Evolutionary conservation across 1,140 invertebrate genomes (phyloP), one percentile per base, ranked within the genome.

Genomic region (Nebria ingens): DNA sequence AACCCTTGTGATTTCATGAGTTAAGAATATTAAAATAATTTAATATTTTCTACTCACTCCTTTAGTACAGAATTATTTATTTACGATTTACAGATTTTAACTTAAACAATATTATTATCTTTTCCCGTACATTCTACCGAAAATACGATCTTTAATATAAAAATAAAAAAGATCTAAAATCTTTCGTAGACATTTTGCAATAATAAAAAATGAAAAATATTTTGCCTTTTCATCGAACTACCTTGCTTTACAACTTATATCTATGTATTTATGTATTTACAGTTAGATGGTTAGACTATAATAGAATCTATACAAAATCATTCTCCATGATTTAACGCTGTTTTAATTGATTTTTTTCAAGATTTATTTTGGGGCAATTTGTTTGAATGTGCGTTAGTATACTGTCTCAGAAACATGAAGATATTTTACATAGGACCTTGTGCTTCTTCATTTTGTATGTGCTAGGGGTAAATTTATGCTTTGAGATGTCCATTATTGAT

Each of bases 91-190:
- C n/a, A n/a, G n/a, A n/a, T 34, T 34, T 4, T 12, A 45, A 45
- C 40, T 45, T 45, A 45, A 45, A 45, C 17, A 45, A 45, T 17
- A 45, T 45, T 45, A 45, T 45, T 45, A 12, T 12, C 40, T 12
- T 17, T 34, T 45, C 17, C 17, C 15, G 40, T 45, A 45, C 40
- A 17, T 12, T 11, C 40, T 45, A 45, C 40, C 4, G 40, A 45
- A 45, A 45, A 45, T 45, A 45, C 17, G 15, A 45, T 45, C 40
- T 45, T 45, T 45, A 45, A 45, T 45, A 45, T 45, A 45, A 45
- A 45, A 45, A 45, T 45, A 45, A 45, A 45, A 45, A 45, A 45
- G 40, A 45, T 45, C 15, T 45, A 11, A 4, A 12, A 45, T 45
- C 17, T n/a, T n/a, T n/a, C n/a, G n/a, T n/a, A n/a, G n/a, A n/a